A percentile compares a stretch with the other conserved stretches of the same genome.
Evolutionary conservation across 2,888 invertebrate species (phyloP).

Genomic region (Lumbricus terrestris): DNA sequence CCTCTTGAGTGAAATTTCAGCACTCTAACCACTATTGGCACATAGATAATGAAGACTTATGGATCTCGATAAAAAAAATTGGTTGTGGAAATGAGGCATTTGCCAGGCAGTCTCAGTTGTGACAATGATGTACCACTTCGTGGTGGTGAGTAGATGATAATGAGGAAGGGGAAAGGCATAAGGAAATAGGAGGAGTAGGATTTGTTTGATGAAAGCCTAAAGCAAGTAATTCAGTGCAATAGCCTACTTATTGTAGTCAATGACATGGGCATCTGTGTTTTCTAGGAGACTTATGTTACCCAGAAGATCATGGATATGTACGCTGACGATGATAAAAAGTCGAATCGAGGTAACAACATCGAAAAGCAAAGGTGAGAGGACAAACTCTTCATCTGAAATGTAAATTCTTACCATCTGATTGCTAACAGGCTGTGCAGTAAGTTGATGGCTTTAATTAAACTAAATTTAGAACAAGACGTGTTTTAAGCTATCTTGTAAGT

Average conservation of each 20-base stretch:
- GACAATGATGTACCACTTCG: too few species aligned
- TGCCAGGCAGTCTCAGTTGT: too few species aligned
- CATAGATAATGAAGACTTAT: too few species aligned
- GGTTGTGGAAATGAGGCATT: too few species aligned
- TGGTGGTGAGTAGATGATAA: too few species aligned
- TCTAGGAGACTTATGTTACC: background rate
- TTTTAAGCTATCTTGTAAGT: background rate
- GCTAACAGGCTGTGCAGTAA: background rate
- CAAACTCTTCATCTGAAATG: background rate
- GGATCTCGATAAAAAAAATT: too few species aligned
- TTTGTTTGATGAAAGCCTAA: too few species aligned
- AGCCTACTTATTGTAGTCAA: background rate
- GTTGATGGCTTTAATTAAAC: background rate
- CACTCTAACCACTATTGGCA: too few species aligned
- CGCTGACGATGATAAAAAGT: background rate
- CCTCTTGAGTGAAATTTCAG: too few species aligned
- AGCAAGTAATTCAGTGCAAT: background rate
- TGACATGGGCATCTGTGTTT: background rate
- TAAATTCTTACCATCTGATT: background rate
- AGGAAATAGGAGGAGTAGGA: too few species aligned
- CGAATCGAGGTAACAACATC: background rate
- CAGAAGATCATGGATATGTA: slow-evolving; percentile 14
- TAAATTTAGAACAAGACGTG: background rate
- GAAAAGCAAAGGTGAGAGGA: background rate
- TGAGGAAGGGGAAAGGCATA: too few species aligned